Evolutionary conservation across 2,113 vertebrate species (phyloP).

Genomic region (Campylomormyrus tamandua): DNA sequence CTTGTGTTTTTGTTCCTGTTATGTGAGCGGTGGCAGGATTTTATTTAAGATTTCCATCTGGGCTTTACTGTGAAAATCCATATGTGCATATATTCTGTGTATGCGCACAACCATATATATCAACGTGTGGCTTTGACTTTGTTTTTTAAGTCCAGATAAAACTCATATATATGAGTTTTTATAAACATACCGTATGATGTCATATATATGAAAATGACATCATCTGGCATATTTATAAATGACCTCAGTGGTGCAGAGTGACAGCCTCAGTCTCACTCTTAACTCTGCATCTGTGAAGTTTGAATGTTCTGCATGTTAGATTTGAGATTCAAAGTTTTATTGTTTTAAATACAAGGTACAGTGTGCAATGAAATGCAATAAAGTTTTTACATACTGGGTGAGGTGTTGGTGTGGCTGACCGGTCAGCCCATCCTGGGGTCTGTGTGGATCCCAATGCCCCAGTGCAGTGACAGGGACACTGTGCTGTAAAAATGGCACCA

Average conservation of each 20-base stretch:
- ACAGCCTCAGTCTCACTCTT: background rate
- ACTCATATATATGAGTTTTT: background rate
- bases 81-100: background rate
- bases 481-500: no score
- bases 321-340: background rate
- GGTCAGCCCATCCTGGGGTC: no score
- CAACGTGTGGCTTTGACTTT: background rate
- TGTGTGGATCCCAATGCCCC: no score
- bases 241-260: background rate
- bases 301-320: background rate
- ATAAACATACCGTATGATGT: no score
- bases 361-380: background rate
- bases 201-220: background rate
- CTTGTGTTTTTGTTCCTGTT: constrained; percentile 20
- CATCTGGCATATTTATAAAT: background rate
- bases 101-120: background rate
- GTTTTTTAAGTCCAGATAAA: background rate
- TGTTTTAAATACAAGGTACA: background rate
- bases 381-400: background rate
- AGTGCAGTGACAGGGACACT: no score
- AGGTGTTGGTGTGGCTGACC: no score
- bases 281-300: background rate
- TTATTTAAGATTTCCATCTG: constrained; percentile 19
- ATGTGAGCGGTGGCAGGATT: constrained; percentile 10
- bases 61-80: background rate